phyloP scores from a whole-genome alignment of 2,888 invertebrate species.

The Xestobium rufovillosum region DNA sequence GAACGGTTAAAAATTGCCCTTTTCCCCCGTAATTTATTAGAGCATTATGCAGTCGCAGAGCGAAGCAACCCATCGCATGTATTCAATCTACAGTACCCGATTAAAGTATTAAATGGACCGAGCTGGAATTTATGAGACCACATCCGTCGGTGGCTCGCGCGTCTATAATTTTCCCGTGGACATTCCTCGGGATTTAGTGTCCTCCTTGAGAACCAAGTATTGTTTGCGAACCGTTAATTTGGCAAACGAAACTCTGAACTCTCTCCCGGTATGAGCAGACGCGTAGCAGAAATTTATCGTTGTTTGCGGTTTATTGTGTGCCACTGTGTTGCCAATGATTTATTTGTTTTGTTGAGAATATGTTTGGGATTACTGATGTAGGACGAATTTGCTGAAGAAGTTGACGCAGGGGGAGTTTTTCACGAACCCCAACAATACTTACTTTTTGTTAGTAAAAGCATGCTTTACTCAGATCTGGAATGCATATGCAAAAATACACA shows the following conservation, averaged over 20 bases:
- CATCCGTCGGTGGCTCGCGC: slow-evolving; percentile 29
- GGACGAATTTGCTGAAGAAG: no score
- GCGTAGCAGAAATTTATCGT: no score
- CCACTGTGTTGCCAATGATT: slow-evolving; percentile 22
- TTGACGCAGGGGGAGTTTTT: no score
- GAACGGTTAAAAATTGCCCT: no score
- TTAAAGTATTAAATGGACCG: slow-evolving; percentile 31
- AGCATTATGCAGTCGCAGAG: slow-evolving; percentile 23
- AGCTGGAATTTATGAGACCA: slow-evolving; percentile 30
- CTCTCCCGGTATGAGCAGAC: no score
- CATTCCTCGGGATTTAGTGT: slow-evolving; percentile 23
- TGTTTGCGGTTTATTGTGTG: no score
- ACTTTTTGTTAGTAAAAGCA: no score
- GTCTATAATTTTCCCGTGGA: slow-evolving; percentile 26
- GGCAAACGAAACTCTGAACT: no score
- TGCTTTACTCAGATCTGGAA: no score
- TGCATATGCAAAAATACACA: no score
- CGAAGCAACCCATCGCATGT: slow-evolving; percentile 22
- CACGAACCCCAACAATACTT: no score
- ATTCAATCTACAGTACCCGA: slow-evolving; percentile 25
- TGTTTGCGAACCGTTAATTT: no score
- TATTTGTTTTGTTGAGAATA: slow-evolving; percentile 23
- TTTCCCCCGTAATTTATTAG: slow-evolving; percentile 23
- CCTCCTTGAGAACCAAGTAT: slow-evolving; percentile 24
- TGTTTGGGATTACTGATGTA: slow-evolving; percentile 24